Conservation (phyloP, 2,888 invertebrate genomes). For the Horisme vitalbata region DNA sequence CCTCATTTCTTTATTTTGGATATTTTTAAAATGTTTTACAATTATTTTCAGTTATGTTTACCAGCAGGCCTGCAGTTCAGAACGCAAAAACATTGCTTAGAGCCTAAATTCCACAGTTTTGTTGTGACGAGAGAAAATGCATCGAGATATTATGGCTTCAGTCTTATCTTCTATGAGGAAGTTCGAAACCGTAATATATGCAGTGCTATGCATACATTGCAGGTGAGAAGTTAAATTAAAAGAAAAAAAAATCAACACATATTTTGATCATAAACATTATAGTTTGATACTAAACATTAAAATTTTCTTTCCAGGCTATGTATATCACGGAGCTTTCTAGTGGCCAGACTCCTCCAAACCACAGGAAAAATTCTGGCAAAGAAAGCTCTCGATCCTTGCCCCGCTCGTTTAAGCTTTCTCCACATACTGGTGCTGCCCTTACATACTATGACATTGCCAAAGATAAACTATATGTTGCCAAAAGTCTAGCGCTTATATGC, state of each 20-base stretch:
- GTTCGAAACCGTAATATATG: conserved; percentile 96
- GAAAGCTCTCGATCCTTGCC: conserved; percentile 94
- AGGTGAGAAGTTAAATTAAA: too few relatives aligned
- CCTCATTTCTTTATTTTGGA: too few relatives aligned
- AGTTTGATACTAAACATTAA: too few relatives aligned
- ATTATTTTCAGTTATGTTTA: conserved; percentile 90
- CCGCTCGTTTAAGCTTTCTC: conserved; percentile 93
- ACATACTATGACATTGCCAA: conserved; percentile 96
- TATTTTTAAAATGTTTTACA: not conserved
- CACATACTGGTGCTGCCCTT: conserved; percentile 89
- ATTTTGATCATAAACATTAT: too few relatives aligned
- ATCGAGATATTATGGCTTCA: conserved; percentile 95
- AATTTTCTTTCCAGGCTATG: conserved; percentile 86
- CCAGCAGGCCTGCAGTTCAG: conserved; percentile 97
- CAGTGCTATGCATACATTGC: conserved; percentile 97
- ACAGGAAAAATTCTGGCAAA: conserved; percentile 81
- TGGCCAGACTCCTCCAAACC: conserved; percentile 86
- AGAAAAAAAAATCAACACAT: too few relatives aligned
- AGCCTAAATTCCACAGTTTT: conserved; percentile 97
- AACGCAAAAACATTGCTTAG: conserved; percentile 94
- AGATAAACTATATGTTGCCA: conserved; percentile 97
- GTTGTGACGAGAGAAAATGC: conserved; percentile 99
- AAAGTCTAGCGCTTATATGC: conserved; percentile 96
- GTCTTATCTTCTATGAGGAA: conserved; percentile 97
- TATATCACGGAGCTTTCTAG: conserved; percentile 94